These are phyloP conservation scores for Noctua janthe DNA, from an alignment of 2,888 invertebrate species.

Conservation along the genomic window DNA sequence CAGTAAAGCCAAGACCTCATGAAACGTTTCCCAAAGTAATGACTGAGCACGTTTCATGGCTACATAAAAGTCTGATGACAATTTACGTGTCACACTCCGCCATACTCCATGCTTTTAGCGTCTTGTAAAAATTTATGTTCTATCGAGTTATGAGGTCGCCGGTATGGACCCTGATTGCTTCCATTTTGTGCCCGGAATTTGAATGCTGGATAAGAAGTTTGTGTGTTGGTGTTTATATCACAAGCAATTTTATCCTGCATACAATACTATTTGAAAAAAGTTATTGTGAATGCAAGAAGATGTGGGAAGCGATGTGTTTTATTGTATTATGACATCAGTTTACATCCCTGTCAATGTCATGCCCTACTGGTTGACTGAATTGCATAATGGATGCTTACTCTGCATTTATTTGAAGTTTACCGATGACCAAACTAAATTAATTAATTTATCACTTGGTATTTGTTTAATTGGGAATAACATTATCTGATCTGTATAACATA, in stretches of 20 bases:
- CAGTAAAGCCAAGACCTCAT: slow-evolving; percentile 13
- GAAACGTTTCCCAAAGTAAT: slow-evolving; percentile 61
- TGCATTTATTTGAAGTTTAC: neutral
- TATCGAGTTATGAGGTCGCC: slow-evolving; percentile 72
- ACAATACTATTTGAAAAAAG: neutral
- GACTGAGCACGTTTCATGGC: slow-evolving; percentile 61
- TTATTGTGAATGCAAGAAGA: neutral
- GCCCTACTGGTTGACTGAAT: neutral
- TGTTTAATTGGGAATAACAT: neutral
- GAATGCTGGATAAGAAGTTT: slow-evolving; percentile 31
- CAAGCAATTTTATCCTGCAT: neutral
- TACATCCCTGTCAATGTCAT: neutral
- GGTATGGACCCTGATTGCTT: slow-evolving; percentile 72
- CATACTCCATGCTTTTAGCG: slow-evolving; percentile 69
- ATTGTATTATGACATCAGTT: neutral
- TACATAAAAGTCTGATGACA: slow-evolving; percentile 68
- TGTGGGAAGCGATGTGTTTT: neutral
- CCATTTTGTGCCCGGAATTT: slow-evolving; percentile 54
- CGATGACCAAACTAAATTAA: neutral
- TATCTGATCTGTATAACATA: neutral
- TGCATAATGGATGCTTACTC: neutral
- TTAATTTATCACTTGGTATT: neutral
- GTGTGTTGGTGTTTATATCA: neutral
- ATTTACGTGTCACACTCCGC: slow-evolving; percentile 68
- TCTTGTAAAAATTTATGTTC: slow-evolving; percentile 74